These are phyloP conservation scores for Regulus satrapa DNA, from an alignment of 2,113 vertebrate genomes.

Conservation along the genomic window DNA sequence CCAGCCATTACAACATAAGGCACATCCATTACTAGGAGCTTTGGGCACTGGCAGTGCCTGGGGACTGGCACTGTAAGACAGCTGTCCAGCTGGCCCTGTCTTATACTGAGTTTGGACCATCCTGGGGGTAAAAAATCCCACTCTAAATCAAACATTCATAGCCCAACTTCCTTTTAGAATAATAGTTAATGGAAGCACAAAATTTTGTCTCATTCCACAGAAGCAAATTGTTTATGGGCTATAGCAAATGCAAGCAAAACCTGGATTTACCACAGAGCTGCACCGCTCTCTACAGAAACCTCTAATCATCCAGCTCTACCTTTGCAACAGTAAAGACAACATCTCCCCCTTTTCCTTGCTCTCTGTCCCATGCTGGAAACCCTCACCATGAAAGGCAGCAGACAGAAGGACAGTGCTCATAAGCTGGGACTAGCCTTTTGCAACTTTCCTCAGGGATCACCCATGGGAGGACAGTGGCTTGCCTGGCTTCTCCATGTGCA, in stretches of 20 bases:
- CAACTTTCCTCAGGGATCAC: not conserved
- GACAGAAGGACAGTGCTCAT: not conserved
- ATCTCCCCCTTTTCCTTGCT: not conserved
- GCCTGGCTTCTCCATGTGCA: not conserved
- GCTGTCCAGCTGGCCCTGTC: not conserved
- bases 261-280: not conserved
- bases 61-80: not conserved
- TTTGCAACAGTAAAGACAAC: not conserved
- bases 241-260: not conserved
- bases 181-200: not conserved
- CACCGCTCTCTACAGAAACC: not conserved
- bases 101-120: not conserved
- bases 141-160: not conserved
- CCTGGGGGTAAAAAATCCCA: not conserved
- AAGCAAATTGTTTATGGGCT: not conserved
- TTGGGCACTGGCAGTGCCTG: not conserved
- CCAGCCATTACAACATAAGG: not conserved
- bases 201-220: not conserved
- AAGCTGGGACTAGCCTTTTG: not conserved
- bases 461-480: accelerated
- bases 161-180: not conserved
- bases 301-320: not conserved
- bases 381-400: not conserved
- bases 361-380: not conserved
- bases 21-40: not conserved